These are phyloP conservation scores for human (Homo sapiens) DNA, from an alignment of 2,113 vertebrate species.

Conservation along the genomic window GRCh38 chr7:103609501-103610000, in stretches of 20 bases:
- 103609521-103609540: conserved; percentile 52
- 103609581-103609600: conserved; percentile 66
- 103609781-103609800: conserved; percentile 27
- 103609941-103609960: neutral
- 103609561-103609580: conserved; percentile 43
- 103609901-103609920: conserved; percentile 33
- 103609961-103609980: neutral
- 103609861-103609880: neutral
- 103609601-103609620: conserved; percentile 60
- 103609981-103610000: neutral
- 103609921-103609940: neutral
- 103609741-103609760: conserved; percentile 59
- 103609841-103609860: neutral
- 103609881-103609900: neutral
- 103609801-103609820: neutral
- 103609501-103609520: conserved; percentile 52
- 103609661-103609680: conserved; percentile 50
- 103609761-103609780: conserved; percentile 28
- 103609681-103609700: conserved; percentile 58
- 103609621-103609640: conserved; percentile 66
- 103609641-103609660: conserved; percentile 57
- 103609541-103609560: conserved; percentile 61
- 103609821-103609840: neutral
- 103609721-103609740: conserved; percentile 39
- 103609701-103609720: conserved; percentile 42